Conservation (phyloP, 2,888 invertebrate genomes). For the Cacoxenus indagator region DNA sequence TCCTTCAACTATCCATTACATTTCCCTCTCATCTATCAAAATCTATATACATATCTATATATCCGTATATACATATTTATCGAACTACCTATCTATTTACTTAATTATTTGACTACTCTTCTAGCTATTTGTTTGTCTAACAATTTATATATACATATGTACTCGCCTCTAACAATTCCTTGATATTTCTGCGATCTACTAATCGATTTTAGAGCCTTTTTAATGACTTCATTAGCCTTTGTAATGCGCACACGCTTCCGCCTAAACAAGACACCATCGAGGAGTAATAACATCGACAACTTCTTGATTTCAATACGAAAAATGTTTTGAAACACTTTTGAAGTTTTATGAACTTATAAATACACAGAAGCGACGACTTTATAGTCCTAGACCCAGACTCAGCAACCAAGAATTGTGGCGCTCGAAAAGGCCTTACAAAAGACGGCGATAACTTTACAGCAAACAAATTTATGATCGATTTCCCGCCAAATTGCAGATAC, state of each 20-base stretch:
- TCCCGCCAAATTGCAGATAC: constrained; percentile 13
- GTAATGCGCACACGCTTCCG: neutral
- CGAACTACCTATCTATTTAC: too few relatives aligned
- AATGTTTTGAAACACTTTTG: constrained; percentile 56
- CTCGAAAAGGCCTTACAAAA: constrained; percentile 21
- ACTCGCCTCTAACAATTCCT: too few relatives aligned
- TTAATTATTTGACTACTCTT: too few relatives aligned
- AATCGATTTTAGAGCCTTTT: neutral
- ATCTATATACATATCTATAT: too few relatives aligned
- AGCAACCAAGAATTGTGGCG: constrained; percentile 36
- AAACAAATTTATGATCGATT: constrained; percentile 58
- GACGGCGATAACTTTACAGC: constrained; percentile 28
- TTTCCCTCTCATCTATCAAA: too few relatives aligned
- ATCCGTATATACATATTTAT: too few relatives aligned
- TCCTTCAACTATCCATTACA: too few relatives aligned
- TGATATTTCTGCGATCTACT: too few relatives aligned
- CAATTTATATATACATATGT: too few relatives aligned
- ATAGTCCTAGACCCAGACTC: neutral
- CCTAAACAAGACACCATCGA: neutral
- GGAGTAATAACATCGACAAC: neutral
- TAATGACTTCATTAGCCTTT: neutral
- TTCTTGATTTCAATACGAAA: neutral
- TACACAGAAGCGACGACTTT: constrained; percentile 44
- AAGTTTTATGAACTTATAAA: constrained; percentile 63
- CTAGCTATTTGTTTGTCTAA: too few relatives aligned